Evolutionary conservation across 2,113 vertebrate species (phyloP).

Genomic region (Platycercus adscitus): DNA sequence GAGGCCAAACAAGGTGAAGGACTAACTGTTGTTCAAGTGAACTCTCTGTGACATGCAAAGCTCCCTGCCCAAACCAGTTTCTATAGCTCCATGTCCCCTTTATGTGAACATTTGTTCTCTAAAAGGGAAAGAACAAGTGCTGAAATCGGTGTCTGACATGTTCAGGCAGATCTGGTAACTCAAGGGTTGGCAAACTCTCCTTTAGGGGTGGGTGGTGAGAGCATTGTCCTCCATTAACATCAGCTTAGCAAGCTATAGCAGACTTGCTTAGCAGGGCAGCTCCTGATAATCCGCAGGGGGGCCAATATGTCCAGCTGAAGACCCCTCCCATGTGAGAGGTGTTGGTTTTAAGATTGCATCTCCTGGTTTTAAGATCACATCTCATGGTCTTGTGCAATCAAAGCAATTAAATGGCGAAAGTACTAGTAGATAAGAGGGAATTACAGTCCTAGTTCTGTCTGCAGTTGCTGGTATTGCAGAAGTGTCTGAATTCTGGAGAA

Average conservation of each 20-base stretch:
- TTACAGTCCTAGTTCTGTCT: neutral
- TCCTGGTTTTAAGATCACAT: neutral
- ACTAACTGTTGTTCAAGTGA: neutral
- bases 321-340: neutral
- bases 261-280: neutral
- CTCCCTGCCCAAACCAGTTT: conserved; percentile 51
- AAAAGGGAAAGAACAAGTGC: conserved; percentile 26
- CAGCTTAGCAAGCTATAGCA: neutral
- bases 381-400: neutral
- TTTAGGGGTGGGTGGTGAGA: conserved; percentile 30
- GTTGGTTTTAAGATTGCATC: neutral
- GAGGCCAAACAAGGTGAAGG: conserved; percentile 25
- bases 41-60: conserved; percentile 16
- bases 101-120: conserved; percentile 14
- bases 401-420: neutral
- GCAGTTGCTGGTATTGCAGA: neutral
- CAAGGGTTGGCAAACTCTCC: neutral
- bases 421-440: neutral
- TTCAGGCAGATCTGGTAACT: conserved; percentile 35
- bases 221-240: neutral
- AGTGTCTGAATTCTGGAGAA: neutral
- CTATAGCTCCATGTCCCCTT: conserved; percentile 6
- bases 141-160: conserved; percentile 10
- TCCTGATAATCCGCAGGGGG: neutral
- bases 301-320: neutral